These are phyloP conservation scores for Patella pellucida DNA, from an alignment of 2,888 invertebrate genomes.

Conservation along the genomic window DNA sequence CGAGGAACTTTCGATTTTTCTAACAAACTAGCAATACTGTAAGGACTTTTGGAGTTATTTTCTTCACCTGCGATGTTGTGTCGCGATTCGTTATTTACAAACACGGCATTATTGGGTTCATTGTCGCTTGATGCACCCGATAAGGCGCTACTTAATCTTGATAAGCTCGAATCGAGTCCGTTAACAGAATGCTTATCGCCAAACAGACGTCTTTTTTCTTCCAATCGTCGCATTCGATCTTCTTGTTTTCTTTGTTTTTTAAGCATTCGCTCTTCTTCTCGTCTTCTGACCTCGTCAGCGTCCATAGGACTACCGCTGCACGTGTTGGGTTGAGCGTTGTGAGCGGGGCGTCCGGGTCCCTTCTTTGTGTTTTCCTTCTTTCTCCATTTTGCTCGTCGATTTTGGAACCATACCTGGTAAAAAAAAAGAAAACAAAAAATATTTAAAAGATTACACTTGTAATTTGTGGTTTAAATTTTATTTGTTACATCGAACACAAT, in stretches of 20 bases:
- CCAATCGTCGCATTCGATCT: conserved; percentile 78
- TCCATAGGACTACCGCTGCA: conserved; percentile 98
- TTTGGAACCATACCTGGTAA: conserved; percentile 98
- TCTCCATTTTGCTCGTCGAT: conserved; percentile 98
- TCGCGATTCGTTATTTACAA: background rate
- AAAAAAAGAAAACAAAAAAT: conserved; percentile 49
- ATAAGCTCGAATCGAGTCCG: conserved; percentile 3
- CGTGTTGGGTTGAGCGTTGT: conserved; percentile 97
- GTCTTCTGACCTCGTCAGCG: conserved; percentile 75
- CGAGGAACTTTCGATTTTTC: conserved; percentile 72
- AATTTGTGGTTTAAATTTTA: background rate
- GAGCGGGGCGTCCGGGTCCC: conserved; percentile 97
- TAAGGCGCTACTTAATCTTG: background rate
- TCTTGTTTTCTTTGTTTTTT: conserved; percentile 88
- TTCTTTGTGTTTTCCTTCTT: conserved; percentile 99
- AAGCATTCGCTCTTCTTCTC: conserved; percentile 69
- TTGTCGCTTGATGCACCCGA: conserved; percentile 3
- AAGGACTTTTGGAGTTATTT: conserved; percentile 52
- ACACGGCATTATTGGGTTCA: conserved; percentile 19
- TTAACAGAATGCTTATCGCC: conserved; percentile 19
- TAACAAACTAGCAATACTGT: conserved; percentile 72
- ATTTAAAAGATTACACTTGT: background rate
- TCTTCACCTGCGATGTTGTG: background rate
- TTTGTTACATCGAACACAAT: background rate
- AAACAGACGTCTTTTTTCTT: conserved; percentile 41